Evolutionary conservation across 1,140 invertebrate genomes (phyloP).

Genomic region (Bombyx mandarina): DNA sequence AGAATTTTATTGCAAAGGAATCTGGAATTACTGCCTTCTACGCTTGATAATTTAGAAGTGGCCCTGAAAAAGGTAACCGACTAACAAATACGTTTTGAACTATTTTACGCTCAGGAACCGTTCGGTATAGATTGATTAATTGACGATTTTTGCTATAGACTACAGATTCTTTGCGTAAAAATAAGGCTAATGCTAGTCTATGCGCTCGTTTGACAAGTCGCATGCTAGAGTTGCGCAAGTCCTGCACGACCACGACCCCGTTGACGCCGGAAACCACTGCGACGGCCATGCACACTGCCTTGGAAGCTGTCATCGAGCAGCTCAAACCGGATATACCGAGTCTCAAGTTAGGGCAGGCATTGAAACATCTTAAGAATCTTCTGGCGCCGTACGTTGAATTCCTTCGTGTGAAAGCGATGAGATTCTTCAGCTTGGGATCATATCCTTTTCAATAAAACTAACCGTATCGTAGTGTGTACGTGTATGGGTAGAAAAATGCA

Average conservation of each 20-base stretch:
- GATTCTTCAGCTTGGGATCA: conserved; percentile 58
- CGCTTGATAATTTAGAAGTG: conserved; percentile 47
- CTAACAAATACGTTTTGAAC: too few species aligned
- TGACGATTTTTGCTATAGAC: conserved; percentile 27
- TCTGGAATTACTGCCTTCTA: conserved; percentile 43
- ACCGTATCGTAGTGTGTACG: not conserved
- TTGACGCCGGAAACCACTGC: conserved; percentile 53
- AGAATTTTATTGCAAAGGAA: conserved; percentile 52
- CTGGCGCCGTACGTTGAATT: conserved; percentile 51
- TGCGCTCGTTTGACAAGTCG: conserved; percentile 40
- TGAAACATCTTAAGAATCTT: conserved; percentile 30
- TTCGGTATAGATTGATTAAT: too few species aligned
- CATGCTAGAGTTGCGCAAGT: conserved; percentile 52
- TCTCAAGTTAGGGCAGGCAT: conserved; percentile 32
- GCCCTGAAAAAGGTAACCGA: conserved; percentile 50
- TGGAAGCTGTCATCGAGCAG: conserved; percentile 41
- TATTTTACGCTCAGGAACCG: too few species aligned
- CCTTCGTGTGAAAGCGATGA: conserved; percentile 45
- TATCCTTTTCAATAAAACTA: conserved; percentile 54
- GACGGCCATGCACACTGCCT: conserved; percentile 48
- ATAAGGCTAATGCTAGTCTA: conserved; percentile 36
- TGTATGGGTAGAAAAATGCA: not conserved
- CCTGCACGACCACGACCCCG: conserved; percentile 46
- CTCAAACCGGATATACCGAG: conserved; percentile 55
- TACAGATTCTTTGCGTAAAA: conserved; percentile 53